Base-by-base conservation (phyloP, 2,888 invertebrate species). In the Ennomos erosarius region DNA sequence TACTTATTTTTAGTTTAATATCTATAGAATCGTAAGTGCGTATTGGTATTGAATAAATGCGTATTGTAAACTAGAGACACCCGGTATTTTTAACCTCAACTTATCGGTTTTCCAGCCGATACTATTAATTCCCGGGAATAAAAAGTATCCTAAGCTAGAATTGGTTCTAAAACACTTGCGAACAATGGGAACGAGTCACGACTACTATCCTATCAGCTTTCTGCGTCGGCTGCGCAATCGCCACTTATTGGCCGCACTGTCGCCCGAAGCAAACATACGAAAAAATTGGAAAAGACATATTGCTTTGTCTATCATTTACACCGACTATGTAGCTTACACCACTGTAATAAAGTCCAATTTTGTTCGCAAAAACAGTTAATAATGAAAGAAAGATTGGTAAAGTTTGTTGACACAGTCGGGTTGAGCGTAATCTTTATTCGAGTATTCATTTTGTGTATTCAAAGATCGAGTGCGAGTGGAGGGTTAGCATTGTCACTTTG, bases 371-470 rank as follows among this genome's bases (percentile, higher is more conserved):
- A 55, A 57, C 33, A 59, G 59, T 59, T 66, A 52, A 66, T 66
- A 68, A 82, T 79, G 75, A 77, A 77, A 75, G 73, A 75, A 76
- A 78, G 75, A 83, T 82, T 75, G 79, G 76, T 71, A 75, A 78
- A 80, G 81, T 81, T 81, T 79, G 81, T 82, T 78, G 84, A 81
- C 77, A 70, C 67, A 73, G 67, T 65, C 68, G 76, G 77, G 73
- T 76, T 73, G 73, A 73, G 70, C 76, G 82, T 82, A 81, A 82
- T 82, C 80, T 82, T 71, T 77, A 77, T 73, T 74, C 64, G 74
- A 80, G 81, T 74, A 73, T 77, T 79, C 77, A 76, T 81, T 78
- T 75, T 73, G 75, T 70, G 50, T 63, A 58, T 57, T 65, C 62
- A 47, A 35, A 54, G 62, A 59, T 59, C 61, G 56, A 59, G 65